Conservation (phyloP, 2,797 vertebrate genomes). For the Sebastolobus altivelis region DNA sequence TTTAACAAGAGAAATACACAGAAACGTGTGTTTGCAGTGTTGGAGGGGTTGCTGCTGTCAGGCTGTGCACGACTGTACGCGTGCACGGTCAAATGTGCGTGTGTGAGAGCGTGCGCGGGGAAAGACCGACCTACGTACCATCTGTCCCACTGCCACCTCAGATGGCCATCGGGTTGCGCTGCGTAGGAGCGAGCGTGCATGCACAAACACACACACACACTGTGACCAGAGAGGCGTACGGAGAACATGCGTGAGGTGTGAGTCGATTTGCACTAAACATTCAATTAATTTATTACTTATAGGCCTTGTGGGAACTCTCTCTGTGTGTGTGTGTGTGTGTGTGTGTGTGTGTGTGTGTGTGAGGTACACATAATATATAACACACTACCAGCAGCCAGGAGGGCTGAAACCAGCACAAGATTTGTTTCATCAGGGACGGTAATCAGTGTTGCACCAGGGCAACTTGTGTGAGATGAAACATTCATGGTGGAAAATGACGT, state of each 20-base stretch:
- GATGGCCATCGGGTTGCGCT: conserved; percentile 57
- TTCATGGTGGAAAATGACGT: not conserved
- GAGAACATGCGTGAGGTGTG: conserved; percentile 31
- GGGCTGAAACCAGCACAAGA: not conserved
- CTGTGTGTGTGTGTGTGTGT: too few species aligned
- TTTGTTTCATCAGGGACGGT: not conserved
- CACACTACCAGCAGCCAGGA: not conserved
- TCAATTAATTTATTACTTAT: conserved; percentile 30
- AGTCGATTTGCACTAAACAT: conserved; percentile 39
- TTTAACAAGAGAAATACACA: not conserved
- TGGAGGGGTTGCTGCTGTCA: conserved; percentile 24
- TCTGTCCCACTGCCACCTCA: conserved; percentile 73
- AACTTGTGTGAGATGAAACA: not conserved
- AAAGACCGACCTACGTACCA: conserved; percentile 69
- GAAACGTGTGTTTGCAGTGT: not conserved
- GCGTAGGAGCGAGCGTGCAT: conserved; percentile 31
- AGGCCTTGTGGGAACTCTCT: conserved; percentile 1
- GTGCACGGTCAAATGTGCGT: conserved; percentile 1
- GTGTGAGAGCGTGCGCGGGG: conserved; percentile 5
- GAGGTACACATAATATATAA: not conserved
- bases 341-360: conserved; percentile 9
- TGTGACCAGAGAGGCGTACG: conserved; percentile 14
- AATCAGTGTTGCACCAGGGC: not conserved
- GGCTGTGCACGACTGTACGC: conserved; percentile 11
- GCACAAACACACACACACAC: conserved; percentile 4